A percentile compares a stretch with the other conserved stretches of the same genome.
Evolutionary conservation across 2,113 vertebrate genomes (phyloP).

Genomic region (Ptilonorhynchus violaceus): DNA sequence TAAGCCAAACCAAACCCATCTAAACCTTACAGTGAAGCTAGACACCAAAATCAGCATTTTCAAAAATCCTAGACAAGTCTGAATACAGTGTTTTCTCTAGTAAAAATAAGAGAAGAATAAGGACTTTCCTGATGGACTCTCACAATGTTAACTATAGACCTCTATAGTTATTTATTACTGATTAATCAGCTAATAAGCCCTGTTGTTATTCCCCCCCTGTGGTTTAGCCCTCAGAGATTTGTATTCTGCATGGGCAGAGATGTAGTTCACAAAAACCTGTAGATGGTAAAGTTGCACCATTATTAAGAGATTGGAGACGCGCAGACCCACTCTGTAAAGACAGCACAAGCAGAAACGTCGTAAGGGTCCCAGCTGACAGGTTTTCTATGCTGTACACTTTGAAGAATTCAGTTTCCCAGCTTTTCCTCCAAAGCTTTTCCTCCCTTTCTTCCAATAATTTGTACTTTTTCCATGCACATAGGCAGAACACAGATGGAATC

Average conservation of each 20-base stretch:
- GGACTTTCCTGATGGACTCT: not conserved
- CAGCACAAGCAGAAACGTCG: not conserved
- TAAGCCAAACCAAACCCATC: not conserved
- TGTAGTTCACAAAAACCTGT: not conserved
- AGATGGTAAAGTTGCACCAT: not conserved
- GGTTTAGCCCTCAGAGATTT: not conserved
- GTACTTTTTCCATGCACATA: not conserved
- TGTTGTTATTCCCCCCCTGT: accelerated
- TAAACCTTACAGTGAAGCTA: not conserved
- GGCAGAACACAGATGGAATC: not conserved
- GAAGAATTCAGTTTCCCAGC: not conserved
- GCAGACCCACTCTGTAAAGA: not conserved
- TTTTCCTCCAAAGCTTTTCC: not conserved
- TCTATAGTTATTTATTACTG: not conserved
- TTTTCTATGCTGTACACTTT: not conserved
- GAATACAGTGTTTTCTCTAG: not conserved
- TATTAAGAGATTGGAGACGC: not conserved
- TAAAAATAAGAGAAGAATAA: not conserved
- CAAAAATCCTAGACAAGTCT: not conserved
- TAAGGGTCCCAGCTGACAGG: not conserved
- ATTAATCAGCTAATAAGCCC: not conserved
- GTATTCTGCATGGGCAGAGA: not conserved
- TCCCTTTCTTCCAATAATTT: not conserved
- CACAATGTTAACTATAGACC: not conserved
- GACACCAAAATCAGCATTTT: not conserved